Percentiles rank a stretch among this genome's conserved stretches.
Conservation (phyloP, 2,113 vertebrate genomes). For the Dascyllus trimaculatus region DNA sequence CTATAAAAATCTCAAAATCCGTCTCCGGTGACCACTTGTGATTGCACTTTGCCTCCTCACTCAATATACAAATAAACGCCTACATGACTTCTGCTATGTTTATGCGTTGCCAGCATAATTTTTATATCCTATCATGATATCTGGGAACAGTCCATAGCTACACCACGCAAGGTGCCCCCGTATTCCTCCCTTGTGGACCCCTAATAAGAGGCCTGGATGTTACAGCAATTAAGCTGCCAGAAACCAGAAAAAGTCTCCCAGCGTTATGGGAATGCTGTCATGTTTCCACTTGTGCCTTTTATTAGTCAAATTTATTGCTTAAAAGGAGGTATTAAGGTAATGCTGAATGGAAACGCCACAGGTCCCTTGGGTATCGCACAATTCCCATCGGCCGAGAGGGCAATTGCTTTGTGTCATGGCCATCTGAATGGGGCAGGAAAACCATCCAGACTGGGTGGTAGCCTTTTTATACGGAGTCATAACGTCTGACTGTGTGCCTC, state of each 20-base stretch:
- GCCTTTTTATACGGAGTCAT: slow-evolving; percentile 8
- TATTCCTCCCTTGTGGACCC: slow-evolving; percentile 11
- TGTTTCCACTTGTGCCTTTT: slow-evolving; percentile 9
- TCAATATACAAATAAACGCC: slow-evolving; percentile 63
- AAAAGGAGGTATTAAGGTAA: neutral
- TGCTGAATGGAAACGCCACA: neutral
- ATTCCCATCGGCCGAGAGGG: neutral
- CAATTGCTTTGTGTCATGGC: neutral
- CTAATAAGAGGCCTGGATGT: slow-evolving; percentile 30
- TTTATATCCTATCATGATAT: neutral
- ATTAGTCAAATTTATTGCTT: neutral
- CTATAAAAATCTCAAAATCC: slow-evolving; percentile 37
- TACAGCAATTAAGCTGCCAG: slow-evolving; percentile 39
- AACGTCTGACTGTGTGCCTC: slow-evolving; percentile 1
- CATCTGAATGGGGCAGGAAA: slow-evolving; percentile 1
- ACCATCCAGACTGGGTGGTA: neutral
- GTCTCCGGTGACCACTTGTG: slow-evolving; percentile 51
- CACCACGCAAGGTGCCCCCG: slow-evolving; percentile 24
- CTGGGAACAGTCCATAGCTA: slow-evolving; percentile 37
- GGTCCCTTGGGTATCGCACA: neutral
- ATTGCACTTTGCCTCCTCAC: slow-evolving; percentile 37
- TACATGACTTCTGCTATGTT: slow-evolving; percentile 51
- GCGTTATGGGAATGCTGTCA: slow-evolving; percentile 7
- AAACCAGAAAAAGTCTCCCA: slow-evolving; percentile 2
- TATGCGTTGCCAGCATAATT: slow-evolving; percentile 35